Conservation (phyloP, 2,888 invertebrate genomes). For the Oscheius sp. region DNA sequence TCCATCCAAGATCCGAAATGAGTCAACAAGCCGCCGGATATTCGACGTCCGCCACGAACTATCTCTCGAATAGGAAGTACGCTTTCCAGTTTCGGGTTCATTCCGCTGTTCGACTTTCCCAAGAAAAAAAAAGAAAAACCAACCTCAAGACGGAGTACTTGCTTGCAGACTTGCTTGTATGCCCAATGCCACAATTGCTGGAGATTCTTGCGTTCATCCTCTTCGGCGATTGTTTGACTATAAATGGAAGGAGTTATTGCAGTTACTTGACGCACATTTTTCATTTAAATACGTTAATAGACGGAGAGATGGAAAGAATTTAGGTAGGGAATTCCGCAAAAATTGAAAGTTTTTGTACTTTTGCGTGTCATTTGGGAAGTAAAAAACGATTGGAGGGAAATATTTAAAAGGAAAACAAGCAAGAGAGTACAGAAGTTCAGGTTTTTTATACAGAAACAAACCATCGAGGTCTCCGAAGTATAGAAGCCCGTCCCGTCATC, state of each 20-base stretch:
- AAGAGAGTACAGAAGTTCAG: too few relatives aligned
- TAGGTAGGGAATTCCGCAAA: neutral
- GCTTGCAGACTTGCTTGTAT: conserved; percentile 67
- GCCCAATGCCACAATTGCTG: conserved; percentile 68
- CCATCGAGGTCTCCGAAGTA: neutral
- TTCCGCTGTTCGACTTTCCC: too few relatives aligned
- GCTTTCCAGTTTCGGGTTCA: too few relatives aligned
- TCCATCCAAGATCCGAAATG: too few relatives aligned
- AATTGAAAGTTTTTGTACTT: neutral
- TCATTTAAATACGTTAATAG: neutral
- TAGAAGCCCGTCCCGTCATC: neutral
- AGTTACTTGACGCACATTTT: too few relatives aligned
- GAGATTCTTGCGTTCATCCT: conserved; percentile 48
- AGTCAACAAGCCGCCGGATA: too few relatives aligned
- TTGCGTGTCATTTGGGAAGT: neutral
- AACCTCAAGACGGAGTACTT: conserved; percentile 67
- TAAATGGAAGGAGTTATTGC: neutral
- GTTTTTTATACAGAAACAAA: too few relatives aligned
- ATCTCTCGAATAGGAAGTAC: too few relatives aligned
- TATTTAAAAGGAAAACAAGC: too few relatives aligned
- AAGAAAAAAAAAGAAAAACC: neutral
- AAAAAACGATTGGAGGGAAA: too few relatives aligned
- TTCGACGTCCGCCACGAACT: too few relatives aligned
- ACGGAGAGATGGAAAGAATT: neutral
- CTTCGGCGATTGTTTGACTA: conserved; percentile 54